phyloP scores from a whole-genome alignment of 2,113 vertebrate genomes.

The Agapornis roseicollis region DNA sequence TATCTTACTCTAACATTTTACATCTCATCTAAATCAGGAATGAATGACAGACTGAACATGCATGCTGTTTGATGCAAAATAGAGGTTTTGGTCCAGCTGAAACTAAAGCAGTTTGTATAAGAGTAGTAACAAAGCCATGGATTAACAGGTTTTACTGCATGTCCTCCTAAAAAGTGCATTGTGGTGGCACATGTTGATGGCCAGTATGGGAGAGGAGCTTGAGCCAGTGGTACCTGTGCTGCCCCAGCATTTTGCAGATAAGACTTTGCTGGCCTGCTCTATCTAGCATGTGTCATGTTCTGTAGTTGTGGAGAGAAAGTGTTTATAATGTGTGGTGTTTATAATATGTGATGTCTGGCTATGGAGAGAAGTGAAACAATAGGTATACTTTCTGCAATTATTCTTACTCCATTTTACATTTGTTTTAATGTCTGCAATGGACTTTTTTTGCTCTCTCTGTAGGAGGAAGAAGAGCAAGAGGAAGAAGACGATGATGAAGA shows the following conservation, averaged over 20 bases:
- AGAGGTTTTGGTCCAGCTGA: not conserved
- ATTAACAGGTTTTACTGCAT: not conserved
- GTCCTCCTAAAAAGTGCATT: not conserved
- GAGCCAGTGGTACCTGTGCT: not conserved
- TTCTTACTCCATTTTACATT: not conserved
- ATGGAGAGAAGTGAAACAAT: not conserved
- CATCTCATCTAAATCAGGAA: not conserved
- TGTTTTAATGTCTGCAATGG: not conserved
- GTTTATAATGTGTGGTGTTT: not conserved
- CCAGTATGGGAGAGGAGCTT: not conserved
- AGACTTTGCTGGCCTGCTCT: not conserved
- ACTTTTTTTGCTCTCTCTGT: not conserved
- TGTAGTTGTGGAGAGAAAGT: not conserved
- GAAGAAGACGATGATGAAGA: conserved; percentile 93
- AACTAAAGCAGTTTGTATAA: conserved; percentile 1
- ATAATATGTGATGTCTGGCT: not conserved
- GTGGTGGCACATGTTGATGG: not conserved
- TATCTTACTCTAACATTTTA: not conserved
- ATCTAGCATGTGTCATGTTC: not conserved
- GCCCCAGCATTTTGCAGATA: not conserved
- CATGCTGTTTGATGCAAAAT: not conserved
- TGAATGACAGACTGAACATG: not conserved
- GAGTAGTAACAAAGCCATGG: not conserved
- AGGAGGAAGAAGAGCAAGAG: conserved; percentile 91
- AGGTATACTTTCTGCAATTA: not conserved